These are phyloP conservation scores for Leptinotarsa undecemlineata DNA, from an alignment of 1,140 invertebrate species.

Conservation along the genomic window DNA sequence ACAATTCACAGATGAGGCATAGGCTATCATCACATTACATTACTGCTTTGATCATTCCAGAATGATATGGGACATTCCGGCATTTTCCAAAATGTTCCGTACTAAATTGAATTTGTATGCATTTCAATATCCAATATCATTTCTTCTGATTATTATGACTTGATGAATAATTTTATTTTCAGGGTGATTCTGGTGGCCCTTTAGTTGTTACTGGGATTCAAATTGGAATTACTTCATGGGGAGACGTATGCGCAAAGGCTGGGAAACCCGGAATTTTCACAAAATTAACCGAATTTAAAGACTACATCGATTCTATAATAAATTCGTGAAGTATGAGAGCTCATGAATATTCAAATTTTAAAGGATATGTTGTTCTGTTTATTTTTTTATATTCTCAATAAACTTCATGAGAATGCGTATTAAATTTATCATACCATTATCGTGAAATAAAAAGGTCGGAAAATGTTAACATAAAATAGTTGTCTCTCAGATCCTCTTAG, in stretches of 20 bases:
- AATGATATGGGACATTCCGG: too few species aligned
- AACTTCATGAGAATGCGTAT: not conserved
- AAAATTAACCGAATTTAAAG: conserved; percentile 48
- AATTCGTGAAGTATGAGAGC: not conserved
- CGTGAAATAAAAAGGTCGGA: too few species aligned
- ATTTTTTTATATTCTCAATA: not conserved
- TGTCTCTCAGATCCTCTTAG: too few species aligned
- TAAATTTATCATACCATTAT: too few species aligned
- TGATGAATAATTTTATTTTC: conserved; percentile 8
- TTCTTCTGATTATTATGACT: too few species aligned
- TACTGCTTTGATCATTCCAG: too few species aligned
- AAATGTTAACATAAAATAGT: too few species aligned
- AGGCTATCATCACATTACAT: too few species aligned
- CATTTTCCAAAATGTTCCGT: too few species aligned
- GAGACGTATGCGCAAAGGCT: conserved; percentile 51
- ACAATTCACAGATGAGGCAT: too few species aligned
- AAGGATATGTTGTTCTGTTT: not conserved
- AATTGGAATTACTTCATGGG: conserved; percentile 58
- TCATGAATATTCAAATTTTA: not conserved
- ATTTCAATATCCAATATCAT: too few species aligned
- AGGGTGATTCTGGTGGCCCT: conserved; percentile 62
- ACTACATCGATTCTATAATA: conserved; percentile 32
- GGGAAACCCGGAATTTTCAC: conserved; percentile 57
- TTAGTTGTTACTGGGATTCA: conserved; percentile 55
- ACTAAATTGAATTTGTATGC: too few species aligned